phyloP scores from a whole-genome alignment of 2,797 vertebrate species.

The Anisognathus igniventris region DNA sequence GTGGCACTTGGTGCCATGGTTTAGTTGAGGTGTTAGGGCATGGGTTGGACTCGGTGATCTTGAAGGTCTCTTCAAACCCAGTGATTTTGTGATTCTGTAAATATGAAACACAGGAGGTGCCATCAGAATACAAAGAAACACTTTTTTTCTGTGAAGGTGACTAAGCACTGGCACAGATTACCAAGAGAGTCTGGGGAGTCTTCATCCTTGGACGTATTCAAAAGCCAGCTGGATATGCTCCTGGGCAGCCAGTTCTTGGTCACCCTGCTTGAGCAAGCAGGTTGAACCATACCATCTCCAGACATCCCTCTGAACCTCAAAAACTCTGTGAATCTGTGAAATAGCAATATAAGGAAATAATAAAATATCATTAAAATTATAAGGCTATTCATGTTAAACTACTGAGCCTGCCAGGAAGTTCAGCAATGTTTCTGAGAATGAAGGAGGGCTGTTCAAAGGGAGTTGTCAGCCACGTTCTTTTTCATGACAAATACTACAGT shows the following conservation, averaged over 20 bases:
- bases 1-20: rapidly evolving
- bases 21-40: background rate
- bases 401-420: background rate
- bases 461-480: background rate
- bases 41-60: background rate
- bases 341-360: background rate
- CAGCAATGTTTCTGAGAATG: background rate
- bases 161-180: background rate
- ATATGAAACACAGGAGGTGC: background rate
- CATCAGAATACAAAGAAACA: background rate
- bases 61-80: background rate
- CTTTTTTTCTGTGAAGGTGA: background rate
- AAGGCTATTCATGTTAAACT: background rate
- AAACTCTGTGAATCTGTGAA: background rate
- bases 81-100: background rate
- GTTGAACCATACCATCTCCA: background rate
- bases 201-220: background rate
- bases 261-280: background rate
- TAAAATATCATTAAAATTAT: background rate
- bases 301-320: background rate
- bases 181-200: background rate
- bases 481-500: background rate
- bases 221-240: background rate
- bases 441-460: background rate
- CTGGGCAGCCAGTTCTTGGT: background rate